A percentile compares a stretch with the other conserved stretches of the same genome.
Evolutionary conservation across 2,888 invertebrate genomes (phyloP).

Genomic region (Napeogenes sylphis): DNA sequence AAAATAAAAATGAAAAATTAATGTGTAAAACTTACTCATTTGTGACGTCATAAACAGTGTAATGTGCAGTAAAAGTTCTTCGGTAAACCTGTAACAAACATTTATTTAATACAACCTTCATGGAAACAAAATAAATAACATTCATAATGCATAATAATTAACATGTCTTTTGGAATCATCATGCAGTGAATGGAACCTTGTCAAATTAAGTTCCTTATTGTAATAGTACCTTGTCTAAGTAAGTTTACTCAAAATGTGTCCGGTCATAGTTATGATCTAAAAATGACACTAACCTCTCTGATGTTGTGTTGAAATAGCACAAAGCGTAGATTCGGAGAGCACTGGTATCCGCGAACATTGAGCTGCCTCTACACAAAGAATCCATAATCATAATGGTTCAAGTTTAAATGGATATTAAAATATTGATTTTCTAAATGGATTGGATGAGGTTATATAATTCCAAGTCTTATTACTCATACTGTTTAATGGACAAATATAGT

Average conservation of each 20-base stretch:
- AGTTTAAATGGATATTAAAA: too few relatives aligned
- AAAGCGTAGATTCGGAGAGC: slow-evolving; percentile 90
- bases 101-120: slow-evolving; percentile 30
- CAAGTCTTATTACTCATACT: too few relatives aligned
- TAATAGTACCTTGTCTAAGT: too few relatives aligned
- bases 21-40: slow-evolving; percentile 84
- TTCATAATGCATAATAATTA: too few relatives aligned
- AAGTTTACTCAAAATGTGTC: slow-evolving; percentile 12
- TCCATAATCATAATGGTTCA: not conserved
- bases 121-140: not conserved
- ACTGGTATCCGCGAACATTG: slow-evolving; percentile 91
- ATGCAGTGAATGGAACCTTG: too few relatives aligned
- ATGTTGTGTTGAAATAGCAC: slow-evolving; percentile 93
- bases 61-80: slow-evolving; percentile 91
- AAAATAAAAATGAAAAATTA: slow-evolving; percentile 14
- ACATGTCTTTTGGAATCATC: too few relatives aligned
- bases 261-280: slow-evolving; percentile 9
- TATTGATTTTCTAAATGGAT: too few relatives aligned
- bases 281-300: slow-evolving; percentile 80
- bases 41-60: slow-evolving; percentile 93
- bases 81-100: slow-evolving; percentile 85
- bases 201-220: too few relatives aligned
- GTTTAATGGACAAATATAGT: too few relatives aligned
- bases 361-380: slow-evolving; percentile 84
- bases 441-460: too few relatives aligned